These are phyloP conservation scores for Pollimyrus isidori DNA, from an alignment of 2,113 vertebrate species.

Conservation along the genomic window DNA sequence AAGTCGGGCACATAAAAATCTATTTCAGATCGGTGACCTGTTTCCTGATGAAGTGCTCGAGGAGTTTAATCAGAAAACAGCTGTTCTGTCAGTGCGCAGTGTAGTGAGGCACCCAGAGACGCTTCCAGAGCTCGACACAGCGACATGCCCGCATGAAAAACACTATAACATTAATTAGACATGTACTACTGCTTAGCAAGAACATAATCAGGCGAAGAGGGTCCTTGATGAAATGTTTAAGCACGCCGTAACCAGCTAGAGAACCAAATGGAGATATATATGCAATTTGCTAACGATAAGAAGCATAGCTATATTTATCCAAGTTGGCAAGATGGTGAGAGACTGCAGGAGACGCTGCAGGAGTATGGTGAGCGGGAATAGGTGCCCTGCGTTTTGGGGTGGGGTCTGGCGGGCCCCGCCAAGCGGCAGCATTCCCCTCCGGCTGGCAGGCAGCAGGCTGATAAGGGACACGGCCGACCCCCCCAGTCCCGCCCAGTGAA, in stretches of 20 bases:
- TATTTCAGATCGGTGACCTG: background rate
- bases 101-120: background rate
- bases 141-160: background rate
- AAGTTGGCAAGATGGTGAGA: background rate
- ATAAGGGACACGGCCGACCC: background rate
- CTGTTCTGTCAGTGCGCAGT: background rate
- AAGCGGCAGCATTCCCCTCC: background rate
- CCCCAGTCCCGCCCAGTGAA: background rate
- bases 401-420: background rate
- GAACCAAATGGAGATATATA: background rate
- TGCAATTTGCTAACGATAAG: background rate
- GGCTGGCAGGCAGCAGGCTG: background rate
- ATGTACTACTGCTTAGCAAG: background rate
- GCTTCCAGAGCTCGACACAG: background rate
- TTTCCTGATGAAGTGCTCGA: background rate
- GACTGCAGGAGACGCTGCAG: background rate
- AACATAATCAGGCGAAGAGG: background rate
- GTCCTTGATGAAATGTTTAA: background rate
- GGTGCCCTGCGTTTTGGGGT: background rate
- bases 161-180: background rate
- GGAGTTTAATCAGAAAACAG: background rate
- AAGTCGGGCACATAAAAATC: slow-evolving; percentile 5
- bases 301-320: background rate
- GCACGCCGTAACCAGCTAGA: background rate
- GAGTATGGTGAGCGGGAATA: background rate